Percentiles rank a stretch among this genome's conserved stretches.
phyloP scores from a whole-genome alignment of 2,113 vertebrate genomes.

The Bubo scandiacus region DNA sequence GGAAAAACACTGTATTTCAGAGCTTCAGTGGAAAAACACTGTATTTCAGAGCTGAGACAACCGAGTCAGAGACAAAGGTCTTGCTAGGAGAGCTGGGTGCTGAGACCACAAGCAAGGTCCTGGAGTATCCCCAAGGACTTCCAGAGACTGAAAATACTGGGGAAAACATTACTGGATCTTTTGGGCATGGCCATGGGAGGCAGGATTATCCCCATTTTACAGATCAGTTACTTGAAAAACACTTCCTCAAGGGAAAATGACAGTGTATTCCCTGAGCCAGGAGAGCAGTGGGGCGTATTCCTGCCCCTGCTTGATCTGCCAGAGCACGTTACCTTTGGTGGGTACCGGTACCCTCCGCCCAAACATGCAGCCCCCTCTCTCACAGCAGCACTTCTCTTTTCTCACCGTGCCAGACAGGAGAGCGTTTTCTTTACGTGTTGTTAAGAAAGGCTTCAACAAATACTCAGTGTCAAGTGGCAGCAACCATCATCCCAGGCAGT shows the following conservation, averaged over 20 bases:
- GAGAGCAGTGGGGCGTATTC: neutral
- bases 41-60: conserved; percentile 23
- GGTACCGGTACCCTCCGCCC: accelerated
- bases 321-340: neutral
- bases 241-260: neutral
- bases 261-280: neutral
- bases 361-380: accelerated
- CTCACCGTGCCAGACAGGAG: neutral
- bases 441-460: neutral
- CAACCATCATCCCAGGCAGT: accelerated
- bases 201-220: neutral
- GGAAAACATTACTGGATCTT: neutral
- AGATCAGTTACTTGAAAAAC: neutral
- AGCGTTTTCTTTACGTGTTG: neutral
- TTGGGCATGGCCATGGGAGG: accelerated
- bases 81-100: neutral
- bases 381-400: neutral
- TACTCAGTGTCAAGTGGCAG: neutral
- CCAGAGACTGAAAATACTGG: neutral
- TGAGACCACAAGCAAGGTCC: neutral
- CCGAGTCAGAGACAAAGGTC: neutral
- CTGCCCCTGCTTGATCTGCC: neutral
- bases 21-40: conserved; percentile 9
- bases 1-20: conserved; percentile 31
- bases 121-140: neutral